phyloP scores from a whole-genome alignment of 1,140 invertebrate genomes.

The Nasonia vitripennis region DNA sequence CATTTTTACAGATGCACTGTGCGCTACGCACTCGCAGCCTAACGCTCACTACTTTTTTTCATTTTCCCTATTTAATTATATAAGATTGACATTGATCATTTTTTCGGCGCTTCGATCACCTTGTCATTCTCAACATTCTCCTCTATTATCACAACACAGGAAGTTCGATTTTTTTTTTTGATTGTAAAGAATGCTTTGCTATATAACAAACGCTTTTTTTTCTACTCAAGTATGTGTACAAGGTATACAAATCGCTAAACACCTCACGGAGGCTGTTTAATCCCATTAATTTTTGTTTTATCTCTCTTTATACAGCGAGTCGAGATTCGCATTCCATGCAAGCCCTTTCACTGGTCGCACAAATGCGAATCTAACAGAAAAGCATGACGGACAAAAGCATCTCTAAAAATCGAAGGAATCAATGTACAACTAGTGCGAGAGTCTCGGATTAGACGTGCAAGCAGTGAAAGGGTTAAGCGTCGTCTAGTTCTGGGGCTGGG shows the following conservation, averaged over 20 bases:
- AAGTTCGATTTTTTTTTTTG: constrained; percentile 44
- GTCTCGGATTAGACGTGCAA: constrained; percentile 61
- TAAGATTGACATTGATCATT: constrained; percentile 47
- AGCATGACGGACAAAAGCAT: constrained; percentile 4
- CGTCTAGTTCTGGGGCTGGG: constrained; percentile 68
- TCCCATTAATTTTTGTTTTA: constrained; percentile 34
- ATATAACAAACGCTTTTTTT: constrained; percentile 40
- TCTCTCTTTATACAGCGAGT: constrained; percentile 45
- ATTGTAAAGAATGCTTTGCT: constrained; percentile 46
- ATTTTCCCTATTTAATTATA: constrained; percentile 23
- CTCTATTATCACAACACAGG: constrained; percentile 50
- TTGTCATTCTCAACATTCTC: constrained; percentile 44
- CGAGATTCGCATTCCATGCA: background rate
- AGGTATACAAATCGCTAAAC: constrained; percentile 43
- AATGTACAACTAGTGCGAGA: constrained; percentile 26
- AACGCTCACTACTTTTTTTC: constrained; percentile 39
- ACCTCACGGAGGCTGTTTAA: constrained; percentile 47
- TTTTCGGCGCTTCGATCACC: constrained; percentile 53
- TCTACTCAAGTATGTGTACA: constrained; percentile 29
- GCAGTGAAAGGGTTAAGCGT: constrained; percentile 61
- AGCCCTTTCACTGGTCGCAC: background rate
- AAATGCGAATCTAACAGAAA: constrained; percentile 10
- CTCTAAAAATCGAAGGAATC: background rate
- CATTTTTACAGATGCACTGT: constrained; percentile 14
- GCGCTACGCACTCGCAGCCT: background rate